Evolutionary conservation across 2,113 vertebrate genomes (phyloP).

Genomic region (Penelope pileata): DNA sequence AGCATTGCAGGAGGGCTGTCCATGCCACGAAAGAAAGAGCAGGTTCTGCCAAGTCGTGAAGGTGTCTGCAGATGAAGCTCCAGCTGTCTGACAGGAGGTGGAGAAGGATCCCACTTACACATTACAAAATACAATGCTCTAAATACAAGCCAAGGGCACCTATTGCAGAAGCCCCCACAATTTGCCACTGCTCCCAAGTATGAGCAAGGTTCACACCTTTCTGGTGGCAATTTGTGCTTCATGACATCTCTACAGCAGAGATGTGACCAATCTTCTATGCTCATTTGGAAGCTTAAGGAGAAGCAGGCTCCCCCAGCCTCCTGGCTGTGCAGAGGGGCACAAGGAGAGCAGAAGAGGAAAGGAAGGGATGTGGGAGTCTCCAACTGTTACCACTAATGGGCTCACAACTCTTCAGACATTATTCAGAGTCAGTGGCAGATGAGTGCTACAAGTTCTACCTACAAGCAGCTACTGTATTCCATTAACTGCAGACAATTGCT

Average conservation of each 20-base stretch:
- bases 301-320: background rate
- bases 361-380: background rate
- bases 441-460: background rate
- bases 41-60: background rate
- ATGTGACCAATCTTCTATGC: background rate
- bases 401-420: accelerated
- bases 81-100: background rate
- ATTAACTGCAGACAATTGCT: background rate
- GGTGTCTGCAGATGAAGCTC: background rate
- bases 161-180: background rate
- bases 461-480: background rate
- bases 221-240: background rate
- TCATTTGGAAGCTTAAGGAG: background rate
- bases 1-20: background rate
- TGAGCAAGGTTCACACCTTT: background rate
- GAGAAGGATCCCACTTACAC: background rate
- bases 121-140: background rate
- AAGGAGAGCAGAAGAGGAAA: background rate
- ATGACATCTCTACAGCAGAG: background rate
- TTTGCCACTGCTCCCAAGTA: background rate
- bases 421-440: background rate
- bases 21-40: background rate
- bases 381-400: background rate
- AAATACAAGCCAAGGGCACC: background rate
- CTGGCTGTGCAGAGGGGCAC: background rate